Evolutionary conservation across 2,113 vertebrate species (phyloP), one percentile per base, ranked within the genome.

Genomic region (Hippopotamus amphibius): DNA sequence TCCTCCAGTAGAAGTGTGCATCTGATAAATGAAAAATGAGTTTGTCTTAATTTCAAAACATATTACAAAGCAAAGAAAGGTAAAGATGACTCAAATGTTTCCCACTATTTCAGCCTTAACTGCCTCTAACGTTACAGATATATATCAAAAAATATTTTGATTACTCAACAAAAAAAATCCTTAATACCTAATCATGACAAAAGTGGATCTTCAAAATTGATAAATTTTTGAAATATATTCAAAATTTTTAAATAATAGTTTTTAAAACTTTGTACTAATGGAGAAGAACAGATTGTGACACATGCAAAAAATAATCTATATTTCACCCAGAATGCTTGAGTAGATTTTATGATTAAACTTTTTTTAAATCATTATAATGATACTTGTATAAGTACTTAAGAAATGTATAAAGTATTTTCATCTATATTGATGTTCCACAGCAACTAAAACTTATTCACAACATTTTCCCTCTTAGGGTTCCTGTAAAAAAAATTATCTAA

Each of bases 1-100:
- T 15, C 99, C 99, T 91, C 99, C 99, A 93, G 99, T 99, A 91
- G 99, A 99, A 15, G 99, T 99, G 57, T 99, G 99, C 99, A 99
- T 99, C 99, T 99, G 84, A 94, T 86, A 97, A 97, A 94, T 82
- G 43, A 84, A 1, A 77, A 63, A 92, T 53, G 33, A 77, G 13
- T 48, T 65, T 95, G 50, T 88, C 22, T 82, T 94, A 24, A 95
- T 50, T 84, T 96, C 85, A 97, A 97, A 94, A 88, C 22, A 96
- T 0, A 1, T 74, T 88, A 97, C 83, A 68, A 97, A 5, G 3
- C 33, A 92, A 69, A 68, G 11, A 82, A 95, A 61, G 33, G 91
- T 53, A 53, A 95, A 90, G 43, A 88, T 57, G 21, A 97, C 33
- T 88, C 95, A 97, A 91, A 41, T 2, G 2, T 43, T 41, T 7